Evolutionary conservation across 2,113 vertebrate genomes (phyloP), one percentile per base, ranked within the genome.

Genomic region (Bostrychus sinensis): DNA sequence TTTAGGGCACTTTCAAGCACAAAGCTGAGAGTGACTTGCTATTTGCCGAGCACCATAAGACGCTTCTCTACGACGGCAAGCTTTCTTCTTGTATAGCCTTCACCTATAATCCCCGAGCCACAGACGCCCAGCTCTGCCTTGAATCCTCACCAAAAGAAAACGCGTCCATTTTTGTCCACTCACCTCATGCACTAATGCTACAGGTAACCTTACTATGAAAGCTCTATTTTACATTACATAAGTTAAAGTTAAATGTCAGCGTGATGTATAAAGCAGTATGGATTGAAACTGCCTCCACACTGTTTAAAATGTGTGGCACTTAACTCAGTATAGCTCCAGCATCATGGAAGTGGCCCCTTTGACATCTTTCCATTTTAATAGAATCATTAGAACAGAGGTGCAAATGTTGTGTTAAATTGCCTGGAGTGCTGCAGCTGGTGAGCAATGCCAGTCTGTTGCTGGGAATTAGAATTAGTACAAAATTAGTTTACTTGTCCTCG

Each of bases 81-180:
- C 93, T 99, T 8, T 95, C 95, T 11, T 91, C 86, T 66, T 89
- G 92, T 71, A 96, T 99, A 62, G 94, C 96, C 64, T 98, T 99
- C 89, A 93, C 95, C 0, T 99, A 98, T 66, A 99, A 99, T 82
- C 95, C 97, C 57, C 92, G 95, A 46, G 97, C 97, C 86, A 99
- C 97, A 39, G 97, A 99, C 65, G 96, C 95, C 76, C 97, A 99
- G 70, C 95, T 99, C 71, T 99, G 97, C 88, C 93, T 99, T 0
- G 97, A 99, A 84, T 99, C 96, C 39, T 98, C 97, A 11, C 96
- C 97, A 13, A 98, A 96, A 89, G 96, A 98, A 86, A 98, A 94
- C 51, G 77, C 92, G 84, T 99, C 97, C 28, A 96, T 99, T 89
- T 99, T 99, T 56, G 93, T 99, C 82, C 97, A 99, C 86, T 98